Base-by-base conservation (phyloP, 2,113 vertebrate species). In the Desmodus rotundus region DNA sequence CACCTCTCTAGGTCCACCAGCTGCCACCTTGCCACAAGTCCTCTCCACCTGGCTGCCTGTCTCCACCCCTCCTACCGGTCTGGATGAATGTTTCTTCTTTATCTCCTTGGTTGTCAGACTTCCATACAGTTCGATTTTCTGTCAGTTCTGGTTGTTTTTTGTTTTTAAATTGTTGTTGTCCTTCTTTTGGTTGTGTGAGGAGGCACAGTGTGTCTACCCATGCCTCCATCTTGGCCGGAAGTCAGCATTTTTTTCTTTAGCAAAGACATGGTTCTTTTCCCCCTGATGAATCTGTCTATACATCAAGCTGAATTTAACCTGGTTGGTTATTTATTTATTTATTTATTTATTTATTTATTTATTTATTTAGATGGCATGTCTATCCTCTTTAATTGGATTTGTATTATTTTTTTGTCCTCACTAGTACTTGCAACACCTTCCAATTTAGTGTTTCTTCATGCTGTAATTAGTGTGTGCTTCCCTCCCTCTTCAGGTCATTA, bases 401-500 rank as follows among this genome's bases (percentile, higher is more conserved):
- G 1, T 15, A 54, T 17, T 96, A 10, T 94, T 91, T 97, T 38
- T 88, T 38, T 70, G 7, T 86, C 56, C 68, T 67, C 10, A 68
- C 1, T 16, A 63, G 2, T 89, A 88, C 73, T 88, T 95, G 19
- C 16, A 85, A 78, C 47, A 63, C 1, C 88, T 93, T 89, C 24
- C 72, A 93, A 73, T 93, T 98, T 88, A 86, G 0, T 58, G 20
- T 63, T 45, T 38, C 91, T 94, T 97, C n/a, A 45, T 87, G 87
- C 92, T 72, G 96, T 87, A 87, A 82, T 92, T 93, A 90, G 73
- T 77, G 82, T 93, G 93, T 89, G 70, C 43, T 96, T 93, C 96
- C 86, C 68, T 94, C 89, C 65, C 43, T 96, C 38, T 77, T 63
- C 7, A 86, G n/a, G 47, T 89, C 47, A 28, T 73, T 88, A 90